These are phyloP conservation scores for Halcyon badia DNA, from an alignment of 2,797 vertebrate genomes.

Conservation along the genomic window DNA sequence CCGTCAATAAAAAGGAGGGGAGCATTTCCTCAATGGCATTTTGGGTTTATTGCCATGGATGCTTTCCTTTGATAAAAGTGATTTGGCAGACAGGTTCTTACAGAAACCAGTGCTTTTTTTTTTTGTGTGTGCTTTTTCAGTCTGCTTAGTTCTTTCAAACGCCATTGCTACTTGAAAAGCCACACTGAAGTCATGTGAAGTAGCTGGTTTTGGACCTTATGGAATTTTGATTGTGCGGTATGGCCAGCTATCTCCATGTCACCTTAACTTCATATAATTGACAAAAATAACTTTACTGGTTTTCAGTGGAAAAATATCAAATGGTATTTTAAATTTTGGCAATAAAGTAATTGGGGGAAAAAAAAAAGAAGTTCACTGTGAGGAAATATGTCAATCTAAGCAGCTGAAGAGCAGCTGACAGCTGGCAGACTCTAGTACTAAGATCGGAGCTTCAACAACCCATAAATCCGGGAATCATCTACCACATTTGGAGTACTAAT, in stretches of 20 bases:
- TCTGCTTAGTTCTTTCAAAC: neutral
- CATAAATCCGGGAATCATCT: neutral
- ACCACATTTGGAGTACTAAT: neutral
- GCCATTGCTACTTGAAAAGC: neutral
- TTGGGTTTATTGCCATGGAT: neutral
- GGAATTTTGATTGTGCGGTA: neutral
- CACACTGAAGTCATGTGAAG: neutral
- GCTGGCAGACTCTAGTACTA: neutral
- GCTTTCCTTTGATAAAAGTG: neutral
- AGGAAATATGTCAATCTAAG: neutral
- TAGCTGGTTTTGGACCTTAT: neutral
- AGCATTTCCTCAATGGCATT: neutral
- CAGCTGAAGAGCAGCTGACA: neutral
- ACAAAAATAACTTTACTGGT: neutral
- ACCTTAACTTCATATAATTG: neutral
- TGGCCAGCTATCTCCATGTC: neutral
- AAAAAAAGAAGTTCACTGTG: neutral
- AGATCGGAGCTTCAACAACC: neutral
- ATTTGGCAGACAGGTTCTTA: neutral
- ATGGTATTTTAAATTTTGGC: neutral
- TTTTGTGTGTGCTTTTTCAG: neutral
- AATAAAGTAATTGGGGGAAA: neutral
- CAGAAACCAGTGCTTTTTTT: neutral
- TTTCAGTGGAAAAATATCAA: neutral
- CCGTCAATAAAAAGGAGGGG: slow-evolving; percentile 9